phyloP scores from a whole-genome alignment of 2,888 invertebrate species.

The Drosophila histrio region DNA sequence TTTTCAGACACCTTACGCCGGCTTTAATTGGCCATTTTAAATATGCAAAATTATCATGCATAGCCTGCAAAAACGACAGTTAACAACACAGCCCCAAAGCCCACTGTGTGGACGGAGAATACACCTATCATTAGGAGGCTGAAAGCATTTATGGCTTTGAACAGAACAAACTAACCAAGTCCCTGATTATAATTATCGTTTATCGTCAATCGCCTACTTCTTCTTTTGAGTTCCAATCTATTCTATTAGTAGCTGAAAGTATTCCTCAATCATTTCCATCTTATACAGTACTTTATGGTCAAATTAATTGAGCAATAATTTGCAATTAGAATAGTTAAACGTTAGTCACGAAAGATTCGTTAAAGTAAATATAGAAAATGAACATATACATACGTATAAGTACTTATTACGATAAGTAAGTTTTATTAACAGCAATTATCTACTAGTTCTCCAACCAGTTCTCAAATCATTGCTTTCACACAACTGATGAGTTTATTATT shows the following conservation, averaged over 20 bases:
- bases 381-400: too few species aligned
- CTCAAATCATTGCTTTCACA: background rate
- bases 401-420: too few species aligned
- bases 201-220: background rate
- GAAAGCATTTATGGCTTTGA: background rate
- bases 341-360: background rate
- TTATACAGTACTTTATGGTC: background rate
- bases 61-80: background rate
- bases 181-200: background rate
- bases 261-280: too few species aligned
- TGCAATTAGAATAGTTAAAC: background rate
- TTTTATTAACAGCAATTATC: background rate
- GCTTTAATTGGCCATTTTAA: background rate
- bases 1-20: background rate
- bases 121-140: background rate
- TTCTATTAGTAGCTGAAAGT: background rate
- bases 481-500: background rate
- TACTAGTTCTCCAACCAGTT: background rate
- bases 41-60: background rate
- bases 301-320: background rate
- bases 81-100: too few species aligned
- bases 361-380: background rate
- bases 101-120: background rate
- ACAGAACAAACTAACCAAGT: background rate
- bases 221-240: background rate